A percentile compares a stretch with the other conserved stretches of the same genome.
Evolutionary conservation across 2,113 vertebrate species (phyloP).

Genomic region (Dolichallabes microphthalmus): DNA sequence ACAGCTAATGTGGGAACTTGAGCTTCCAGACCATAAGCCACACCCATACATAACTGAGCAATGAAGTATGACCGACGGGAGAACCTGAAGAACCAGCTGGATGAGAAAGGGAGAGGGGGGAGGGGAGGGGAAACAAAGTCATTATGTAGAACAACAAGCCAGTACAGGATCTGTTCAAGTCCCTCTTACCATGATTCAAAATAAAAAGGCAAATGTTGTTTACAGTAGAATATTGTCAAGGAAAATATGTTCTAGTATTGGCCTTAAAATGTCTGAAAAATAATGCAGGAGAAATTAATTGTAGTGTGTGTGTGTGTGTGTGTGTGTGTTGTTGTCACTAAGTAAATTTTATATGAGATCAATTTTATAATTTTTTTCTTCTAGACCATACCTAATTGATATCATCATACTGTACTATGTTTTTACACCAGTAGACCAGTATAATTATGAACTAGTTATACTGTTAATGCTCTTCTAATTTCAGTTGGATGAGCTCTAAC

Average conservation of each 20-base stretch:
- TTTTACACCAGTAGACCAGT: not conserved
- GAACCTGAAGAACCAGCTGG: slow-evolving; percentile 64
- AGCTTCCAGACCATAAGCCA: slow-evolving; percentile 3
- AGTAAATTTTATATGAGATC: not conserved
- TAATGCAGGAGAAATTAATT: not conserved
- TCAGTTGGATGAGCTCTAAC: not conserved
- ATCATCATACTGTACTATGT: not conserved
- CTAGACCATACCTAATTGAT: not conserved
- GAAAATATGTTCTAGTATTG: not conserved
- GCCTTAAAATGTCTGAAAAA: not conserved
- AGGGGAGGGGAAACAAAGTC: not conserved
- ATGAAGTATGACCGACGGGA: slow-evolving; percentile 13
- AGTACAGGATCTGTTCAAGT: not conserved
- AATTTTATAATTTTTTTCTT: not conserved
- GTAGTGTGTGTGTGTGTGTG: not conserved
- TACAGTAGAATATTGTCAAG: no score
- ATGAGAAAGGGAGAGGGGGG: slow-evolving; percentile 27
- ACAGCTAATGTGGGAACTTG: not conserved
- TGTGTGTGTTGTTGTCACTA: not conserved
- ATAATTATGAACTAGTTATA: not conserved
- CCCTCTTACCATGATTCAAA: not conserved
- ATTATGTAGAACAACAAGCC: not conserved
- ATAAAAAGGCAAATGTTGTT: no score
- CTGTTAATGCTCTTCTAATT: not conserved
- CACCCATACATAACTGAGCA: slow-evolving; percentile 42